Evolutionary conservation across 2,888 invertebrate species (phyloP).

Genomic region (Drosophila atripex): DNA sequence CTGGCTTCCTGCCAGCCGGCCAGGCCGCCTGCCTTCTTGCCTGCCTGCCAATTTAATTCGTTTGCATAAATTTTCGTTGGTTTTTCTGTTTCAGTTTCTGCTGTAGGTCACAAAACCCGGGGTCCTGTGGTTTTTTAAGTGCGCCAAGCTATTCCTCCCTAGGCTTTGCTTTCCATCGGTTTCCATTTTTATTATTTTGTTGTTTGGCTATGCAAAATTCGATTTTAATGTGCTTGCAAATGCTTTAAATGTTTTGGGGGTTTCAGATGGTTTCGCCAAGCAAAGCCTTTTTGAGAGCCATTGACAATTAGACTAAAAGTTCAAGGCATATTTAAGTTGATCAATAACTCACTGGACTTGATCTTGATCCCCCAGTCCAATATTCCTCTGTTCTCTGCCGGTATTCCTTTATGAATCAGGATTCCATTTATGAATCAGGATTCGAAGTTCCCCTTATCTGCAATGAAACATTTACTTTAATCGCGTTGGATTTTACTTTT

Average conservation of each 20-base stretch:
- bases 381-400: too few species aligned
- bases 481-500: too few species aligned
- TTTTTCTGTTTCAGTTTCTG: constrained; percentile 26
- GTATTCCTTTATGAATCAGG: too few species aligned
- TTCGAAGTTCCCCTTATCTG: too few species aligned
- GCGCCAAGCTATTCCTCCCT: constrained; percentile 11
- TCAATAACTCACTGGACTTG: constrained; percentile 62
- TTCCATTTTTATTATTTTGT: constrained; percentile 57
- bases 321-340: constrained; percentile 54
- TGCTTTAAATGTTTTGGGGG: constrained; percentile 60
- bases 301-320: constrained; percentile 60
- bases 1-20: constrained; percentile 41
- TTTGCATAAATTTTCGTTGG: constrained; percentile 71
- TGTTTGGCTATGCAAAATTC: constrained; percentile 67
- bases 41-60: constrained; percentile 75
- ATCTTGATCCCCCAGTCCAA: too few species aligned
- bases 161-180: constrained; percentile 7
- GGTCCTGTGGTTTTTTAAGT: constrained; percentile 64
- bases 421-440: too few species aligned
- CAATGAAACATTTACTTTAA: too few species aligned
- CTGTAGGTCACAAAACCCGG: constrained; percentile 55
- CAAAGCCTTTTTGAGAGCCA: constrained; percentile 41
- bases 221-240: constrained; percentile 74
- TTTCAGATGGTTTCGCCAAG: not conserved
- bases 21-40: constrained; percentile 42